These are phyloP conservation scores for Cephalotes varians DNA, from an alignment of 2,888 invertebrate genomes.

Conservation along the genomic window DNA sequence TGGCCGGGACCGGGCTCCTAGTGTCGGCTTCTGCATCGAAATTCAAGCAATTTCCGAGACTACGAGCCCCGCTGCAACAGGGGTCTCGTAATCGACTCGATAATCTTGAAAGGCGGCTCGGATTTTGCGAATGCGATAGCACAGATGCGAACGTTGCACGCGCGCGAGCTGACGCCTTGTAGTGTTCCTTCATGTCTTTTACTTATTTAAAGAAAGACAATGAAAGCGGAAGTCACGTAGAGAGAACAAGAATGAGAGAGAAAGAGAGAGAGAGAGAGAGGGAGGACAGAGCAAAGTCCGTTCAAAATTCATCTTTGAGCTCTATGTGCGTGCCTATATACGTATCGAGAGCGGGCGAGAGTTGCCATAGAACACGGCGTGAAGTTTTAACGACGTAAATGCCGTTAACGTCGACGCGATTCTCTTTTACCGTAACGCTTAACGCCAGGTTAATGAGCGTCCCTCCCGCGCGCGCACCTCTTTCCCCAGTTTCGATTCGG, in stretches of 20 bases:
- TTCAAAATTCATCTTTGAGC: neutral
- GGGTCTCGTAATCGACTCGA: too few species aligned
- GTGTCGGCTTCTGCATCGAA: constrained; percentile 10
- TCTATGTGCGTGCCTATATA: neutral
- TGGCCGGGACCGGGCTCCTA: neutral
- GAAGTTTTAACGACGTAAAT: constrained; percentile 47
- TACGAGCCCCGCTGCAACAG: constrained; percentile 8
- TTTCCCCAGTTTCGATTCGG: constrained; percentile 29
- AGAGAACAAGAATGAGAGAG: neutral
- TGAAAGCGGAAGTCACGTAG: neutral
- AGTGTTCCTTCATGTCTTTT: neutral
- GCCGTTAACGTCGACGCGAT: constrained; percentile 52
- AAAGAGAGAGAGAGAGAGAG: neutral
- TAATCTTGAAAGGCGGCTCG: constrained; percentile 30
- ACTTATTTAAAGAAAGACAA: constrained; percentile 35
- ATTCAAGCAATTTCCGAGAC: constrained; percentile 39
- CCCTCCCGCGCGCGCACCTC: neutral
- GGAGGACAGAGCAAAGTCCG: neutral
- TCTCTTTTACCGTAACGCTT: constrained; percentile 24
- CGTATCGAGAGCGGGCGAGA: constrained; percentile 21
- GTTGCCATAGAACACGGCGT: neutral
- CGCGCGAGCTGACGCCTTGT: neutral
- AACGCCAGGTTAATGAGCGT: constrained; percentile 56
- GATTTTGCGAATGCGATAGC: constrained; percentile 37
- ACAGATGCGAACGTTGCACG: neutral